Evolutionary conservation across 2,888 invertebrate species (phyloP).

Genomic region (Polydrusus tereticollis): DNA sequence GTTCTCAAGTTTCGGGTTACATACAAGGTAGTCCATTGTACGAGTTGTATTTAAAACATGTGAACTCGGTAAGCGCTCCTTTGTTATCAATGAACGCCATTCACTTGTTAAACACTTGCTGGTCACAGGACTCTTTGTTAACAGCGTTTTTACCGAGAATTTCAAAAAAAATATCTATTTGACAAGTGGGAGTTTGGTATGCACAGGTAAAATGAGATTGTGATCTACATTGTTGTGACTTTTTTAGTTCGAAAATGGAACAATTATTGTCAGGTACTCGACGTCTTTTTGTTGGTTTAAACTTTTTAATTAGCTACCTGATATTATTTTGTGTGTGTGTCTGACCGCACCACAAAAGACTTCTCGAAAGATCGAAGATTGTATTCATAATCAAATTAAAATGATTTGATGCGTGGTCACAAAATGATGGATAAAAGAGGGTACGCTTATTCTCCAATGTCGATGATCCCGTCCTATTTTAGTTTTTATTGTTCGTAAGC

Average conservation of each 20-base stretch:
- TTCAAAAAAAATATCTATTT: conserved; percentile 51
- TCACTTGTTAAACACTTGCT: conserved; percentile 62
- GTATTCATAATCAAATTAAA: conserved; percentile 25
- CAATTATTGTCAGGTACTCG: conserved; percentile 38
- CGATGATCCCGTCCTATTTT: not conserved
- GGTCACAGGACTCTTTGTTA: conserved; percentile 54
- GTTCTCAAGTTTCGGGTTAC: conserved; percentile 62
- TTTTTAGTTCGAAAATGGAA: conserved; percentile 39
- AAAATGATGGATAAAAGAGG: not conserved
- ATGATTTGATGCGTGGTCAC: conserved; percentile 10
- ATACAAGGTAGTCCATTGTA: conserved; percentile 61
- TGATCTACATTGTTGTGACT: conserved; percentile 44
- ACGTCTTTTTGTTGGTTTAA: conserved; percentile 35
- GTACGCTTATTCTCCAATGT: not conserved
- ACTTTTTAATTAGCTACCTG: conserved; percentile 47
- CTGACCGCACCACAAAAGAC: conserved; percentile 21
- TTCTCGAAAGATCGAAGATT: conserved; percentile 3
- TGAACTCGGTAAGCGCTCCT: conserved; percentile 58
- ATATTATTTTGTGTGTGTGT: conserved; percentile 29
- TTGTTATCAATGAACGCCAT: conserved; percentile 63
- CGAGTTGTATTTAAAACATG: conserved; percentile 59
- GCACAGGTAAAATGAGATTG: conserved; percentile 42
- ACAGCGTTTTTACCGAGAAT: conserved; percentile 56
- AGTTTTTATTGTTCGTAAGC: no score
- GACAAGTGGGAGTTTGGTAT: conserved; percentile 47